Evolutionary conservation across 2,888 invertebrate genomes (phyloP).

Genomic region (Andrena praecox): DNA sequence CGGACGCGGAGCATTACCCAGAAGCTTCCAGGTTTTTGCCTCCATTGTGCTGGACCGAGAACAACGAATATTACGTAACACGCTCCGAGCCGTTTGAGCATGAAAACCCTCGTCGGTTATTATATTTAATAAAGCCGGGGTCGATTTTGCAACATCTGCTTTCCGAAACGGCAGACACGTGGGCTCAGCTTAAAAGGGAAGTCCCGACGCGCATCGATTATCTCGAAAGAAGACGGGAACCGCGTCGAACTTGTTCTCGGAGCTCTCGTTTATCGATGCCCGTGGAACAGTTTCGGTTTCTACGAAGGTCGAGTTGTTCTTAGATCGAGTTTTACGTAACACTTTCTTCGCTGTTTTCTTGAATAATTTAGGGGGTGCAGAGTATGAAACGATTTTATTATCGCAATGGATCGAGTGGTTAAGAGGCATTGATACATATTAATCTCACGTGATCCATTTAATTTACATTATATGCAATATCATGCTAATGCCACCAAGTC

Average conservation of each 20-base stretch:
- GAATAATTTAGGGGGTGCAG: too few relatives aligned
- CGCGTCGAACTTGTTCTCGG: constrained; percentile 11
- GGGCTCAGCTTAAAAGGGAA: constrained; percentile 29
- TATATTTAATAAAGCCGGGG: constrained; percentile 73
- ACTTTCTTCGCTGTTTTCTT: not conserved
- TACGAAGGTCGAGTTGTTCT: too few relatives aligned
- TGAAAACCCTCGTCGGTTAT: constrained; percentile 76
- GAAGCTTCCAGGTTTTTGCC: constrained; percentile 77
- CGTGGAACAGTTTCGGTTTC: constrained; percentile 13
- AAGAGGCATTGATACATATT: too few relatives aligned
- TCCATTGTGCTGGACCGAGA: constrained; percentile 75
- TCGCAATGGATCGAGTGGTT: too few relatives aligned
- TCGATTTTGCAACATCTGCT: constrained; percentile 71
- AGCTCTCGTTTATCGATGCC: not conserved
- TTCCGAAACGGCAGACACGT: constrained; percentile 18
- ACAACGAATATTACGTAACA: constrained; percentile 78
- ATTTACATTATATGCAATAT: too few relatives aligned
- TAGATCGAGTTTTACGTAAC: not conserved
- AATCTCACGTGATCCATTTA: too few relatives aligned
- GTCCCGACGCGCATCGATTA: constrained; percentile 36
- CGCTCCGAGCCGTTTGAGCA: constrained; percentile 79
- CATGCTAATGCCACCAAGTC: constrained; percentile 36
- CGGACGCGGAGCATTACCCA: constrained; percentile 51
- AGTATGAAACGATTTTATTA: too few relatives aligned
- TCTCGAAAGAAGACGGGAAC: constrained; percentile 8